Percentiles rank a stretch among this genome's conserved stretches.
Conservation (phyloP, 2,113 vertebrate species). For the Amazona vittata region DNA sequence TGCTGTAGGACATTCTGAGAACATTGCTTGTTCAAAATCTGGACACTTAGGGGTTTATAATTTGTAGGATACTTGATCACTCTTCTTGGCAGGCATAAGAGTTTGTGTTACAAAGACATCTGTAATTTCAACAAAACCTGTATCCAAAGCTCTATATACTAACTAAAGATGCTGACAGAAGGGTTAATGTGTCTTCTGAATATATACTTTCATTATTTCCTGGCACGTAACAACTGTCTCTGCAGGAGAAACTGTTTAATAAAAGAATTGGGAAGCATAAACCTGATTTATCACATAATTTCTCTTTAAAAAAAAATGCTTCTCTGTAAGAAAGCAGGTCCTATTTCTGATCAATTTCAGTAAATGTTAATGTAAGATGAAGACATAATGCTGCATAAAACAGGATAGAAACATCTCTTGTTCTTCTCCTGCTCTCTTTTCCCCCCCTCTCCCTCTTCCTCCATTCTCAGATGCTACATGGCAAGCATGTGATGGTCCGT, state of each 20-base stretch:
- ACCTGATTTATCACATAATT: background rate
- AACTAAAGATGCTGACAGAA: background rate
- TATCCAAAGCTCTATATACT: background rate
- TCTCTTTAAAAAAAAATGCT: background rate
- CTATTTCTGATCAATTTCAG: background rate
- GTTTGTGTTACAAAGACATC: background rate
- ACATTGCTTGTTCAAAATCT: background rate
- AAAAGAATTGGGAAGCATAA: background rate
- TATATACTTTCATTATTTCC: background rate
- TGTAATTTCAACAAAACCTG: background rate
- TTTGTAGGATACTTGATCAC: background rate
- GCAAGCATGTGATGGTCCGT: constrained; percentile 98
- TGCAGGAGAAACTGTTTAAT: background rate
- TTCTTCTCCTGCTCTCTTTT: background rate
- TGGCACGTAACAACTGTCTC: background rate
- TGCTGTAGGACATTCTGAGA: background rate
- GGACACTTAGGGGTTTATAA: background rate
- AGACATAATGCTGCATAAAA: background rate
- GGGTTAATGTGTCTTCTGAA: background rate
- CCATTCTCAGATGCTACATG: constrained; percentile 90
- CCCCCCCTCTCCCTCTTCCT: background rate
- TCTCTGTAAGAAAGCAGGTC: background rate
- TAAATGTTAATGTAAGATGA: background rate
- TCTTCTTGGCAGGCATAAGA: background rate
- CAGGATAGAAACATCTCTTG: background rate